Base-by-base conservation (phyloP, 1,140 invertebrate genomes). In the Apis cerana region DNA sequence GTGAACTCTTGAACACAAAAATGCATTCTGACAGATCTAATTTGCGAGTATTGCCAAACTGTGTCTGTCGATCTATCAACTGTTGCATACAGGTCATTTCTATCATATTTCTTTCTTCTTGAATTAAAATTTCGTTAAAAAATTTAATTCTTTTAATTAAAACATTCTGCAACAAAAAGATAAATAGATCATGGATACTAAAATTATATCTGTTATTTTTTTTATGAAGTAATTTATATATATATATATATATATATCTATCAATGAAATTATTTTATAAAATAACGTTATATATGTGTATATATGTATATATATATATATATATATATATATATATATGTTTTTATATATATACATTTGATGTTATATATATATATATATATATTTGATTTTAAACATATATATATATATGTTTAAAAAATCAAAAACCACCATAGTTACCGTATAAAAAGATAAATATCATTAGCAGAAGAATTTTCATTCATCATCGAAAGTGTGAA, bases 1-100 rank as follows among this genome's bases (percentile, higher is more conserved):
- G 17, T 0, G 92, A 91, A 72, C 90, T 83, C 88, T 94, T 94
- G 87, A 94, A 94, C 61, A 94, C 93, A 83, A 94, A 94, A 86
- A 94, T 91, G 87, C 91, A 90, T 8, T 94, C 92, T 15, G 93
- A 94, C 58, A 88, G 84, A 9, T 94, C 91, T 68, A 94, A 88
- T 52, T 80, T 56, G 67, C 93, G 90, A 48, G 83, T 64, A 78
- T 94, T 93, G 80, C 93, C 93, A 87, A 94, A 93, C 88, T 94
- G 93, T 64, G 93, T 94, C 85, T 94, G 91, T 62, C 72, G 84
- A 69, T 94, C 92, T 58, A 81, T 62, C 56, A 83, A 68, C 15
- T 91, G 80, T n/a, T 79, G 87, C 52, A 81, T 23, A 21, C 76
- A 64, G 21, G 72, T 90, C 43, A 89, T 93, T 79, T 93, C 91